phyloP scores from a whole-genome alignment of 2,888 invertebrate genomes.

The Kryphioiulus occultus region DNA sequence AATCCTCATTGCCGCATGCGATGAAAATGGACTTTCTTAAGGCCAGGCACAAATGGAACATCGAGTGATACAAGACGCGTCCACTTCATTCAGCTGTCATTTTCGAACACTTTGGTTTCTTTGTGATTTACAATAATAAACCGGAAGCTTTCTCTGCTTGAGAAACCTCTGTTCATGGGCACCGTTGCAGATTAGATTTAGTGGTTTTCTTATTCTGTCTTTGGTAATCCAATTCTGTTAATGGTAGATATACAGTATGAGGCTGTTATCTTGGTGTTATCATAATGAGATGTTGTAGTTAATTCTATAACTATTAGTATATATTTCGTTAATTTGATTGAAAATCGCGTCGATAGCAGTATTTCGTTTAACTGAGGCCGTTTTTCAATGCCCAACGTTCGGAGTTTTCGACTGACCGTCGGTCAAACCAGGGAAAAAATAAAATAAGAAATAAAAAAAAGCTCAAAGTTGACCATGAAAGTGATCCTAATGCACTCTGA shows the following conservation, averaged over 20 bases:
- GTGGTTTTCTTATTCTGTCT: no score
- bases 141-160: not conserved
- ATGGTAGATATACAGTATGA: no score
- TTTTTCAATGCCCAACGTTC: not conserved
- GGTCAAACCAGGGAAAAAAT: not conserved
- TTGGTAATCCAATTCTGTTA: no score
- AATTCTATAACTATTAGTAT: no score
- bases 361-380: not conserved
- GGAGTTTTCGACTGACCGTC: not conserved
- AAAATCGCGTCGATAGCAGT: no score
- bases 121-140: conserved; percentile 7
- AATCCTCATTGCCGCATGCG: not conserved
- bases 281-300: no score
- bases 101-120: not conserved
- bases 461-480: conserved; percentile 12
- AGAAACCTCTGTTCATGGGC: not conserved
- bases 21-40: not conserved
- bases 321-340: no score
- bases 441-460: not conserved
- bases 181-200: not conserved
- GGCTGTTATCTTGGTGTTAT: no score
- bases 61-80: not conserved
- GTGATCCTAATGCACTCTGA: conserved; percentile 26
- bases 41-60: not conserved
- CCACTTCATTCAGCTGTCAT: not conserved